A percentile compares a stretch with the other conserved stretches of the same genome.
phyloP scores from a whole-genome alignment of 1,140 invertebrate species.

The Pentalonia nigronervosa region DNA sequence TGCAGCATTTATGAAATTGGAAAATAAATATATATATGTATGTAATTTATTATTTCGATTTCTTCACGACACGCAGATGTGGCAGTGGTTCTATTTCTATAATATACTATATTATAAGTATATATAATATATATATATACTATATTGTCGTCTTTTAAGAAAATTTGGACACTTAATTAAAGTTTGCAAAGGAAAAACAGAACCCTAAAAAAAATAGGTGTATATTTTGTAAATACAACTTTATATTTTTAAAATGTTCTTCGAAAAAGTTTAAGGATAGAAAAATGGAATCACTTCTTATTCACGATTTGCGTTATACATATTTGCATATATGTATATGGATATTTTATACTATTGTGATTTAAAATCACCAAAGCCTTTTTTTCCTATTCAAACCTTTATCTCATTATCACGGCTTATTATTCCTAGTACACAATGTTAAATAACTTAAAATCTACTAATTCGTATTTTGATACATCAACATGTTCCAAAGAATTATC shows the following conservation, averaged over 20 bases:
- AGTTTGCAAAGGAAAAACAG: background rate
- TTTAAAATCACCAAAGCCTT: background rate
- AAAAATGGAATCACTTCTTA: background rate
- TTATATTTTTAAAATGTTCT: background rate
- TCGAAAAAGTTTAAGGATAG: background rate
- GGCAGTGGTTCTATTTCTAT: background rate
- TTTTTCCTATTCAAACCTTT: too few species aligned
- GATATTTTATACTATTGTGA: background rate
- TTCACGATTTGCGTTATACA: background rate
- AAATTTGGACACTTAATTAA: background rate
- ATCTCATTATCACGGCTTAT: too few species aligned
- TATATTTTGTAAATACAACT: background rate
- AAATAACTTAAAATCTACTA: too few species aligned
- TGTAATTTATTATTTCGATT: conserved; percentile 4
- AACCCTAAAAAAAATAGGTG: background rate
- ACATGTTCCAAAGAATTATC: too few species aligned
- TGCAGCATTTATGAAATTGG: background rate
- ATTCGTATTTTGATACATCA: too few species aligned
- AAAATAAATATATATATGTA: background rate
- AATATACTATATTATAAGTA: background rate
- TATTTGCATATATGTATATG: background rate
- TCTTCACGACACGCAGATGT: background rate
- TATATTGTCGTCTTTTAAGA: background rate
- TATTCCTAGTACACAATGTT: too few species aligned
- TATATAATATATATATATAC: background rate